Percentiles rank a stretch among this genome's conserved stretches.
These are phyloP conservation scores for Anabas testudineus DNA, from an alignment of 2,797 vertebrate genomes.

Conservation along the genomic window DNA sequence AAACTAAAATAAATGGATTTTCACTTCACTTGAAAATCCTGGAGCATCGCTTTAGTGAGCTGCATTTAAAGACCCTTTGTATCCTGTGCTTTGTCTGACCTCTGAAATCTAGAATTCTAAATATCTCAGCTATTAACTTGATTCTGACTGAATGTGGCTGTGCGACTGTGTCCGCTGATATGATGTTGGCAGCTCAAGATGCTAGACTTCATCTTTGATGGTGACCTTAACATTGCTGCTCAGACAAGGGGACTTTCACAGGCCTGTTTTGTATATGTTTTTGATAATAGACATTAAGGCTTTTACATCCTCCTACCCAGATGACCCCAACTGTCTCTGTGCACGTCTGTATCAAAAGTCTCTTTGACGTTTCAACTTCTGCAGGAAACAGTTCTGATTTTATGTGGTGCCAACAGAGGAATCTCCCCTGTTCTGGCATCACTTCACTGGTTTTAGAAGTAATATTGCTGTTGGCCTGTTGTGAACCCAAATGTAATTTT, in stretches of 20 bases:
- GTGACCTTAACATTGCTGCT: constrained; percentile 25
- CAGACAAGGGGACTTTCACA: not conserved
- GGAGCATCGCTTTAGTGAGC: constrained; percentile 13
- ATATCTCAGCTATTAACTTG: not conserved
- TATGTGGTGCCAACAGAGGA: constrained; percentile 9
- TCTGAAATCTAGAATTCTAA: not conserved
- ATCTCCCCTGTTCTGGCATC: not conserved
- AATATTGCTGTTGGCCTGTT: not conserved
- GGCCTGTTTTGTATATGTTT: constrained; percentile 19
- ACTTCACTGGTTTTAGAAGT: not conserved
- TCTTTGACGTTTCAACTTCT: constrained; percentile 9
- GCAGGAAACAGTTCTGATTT: constrained; percentile 11
- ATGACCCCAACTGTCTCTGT: constrained; percentile 11
- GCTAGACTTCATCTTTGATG: constrained; percentile 1
- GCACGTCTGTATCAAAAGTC: constrained; percentile 18
- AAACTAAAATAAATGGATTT: not conserved
- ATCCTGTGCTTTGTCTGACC: not conserved
- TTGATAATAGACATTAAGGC: not conserved
- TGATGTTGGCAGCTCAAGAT: not conserved
- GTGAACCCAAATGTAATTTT: not conserved
- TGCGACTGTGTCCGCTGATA: not conserved
- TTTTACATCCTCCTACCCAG: constrained; percentile 36
- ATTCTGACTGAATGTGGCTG: constrained; percentile 1
- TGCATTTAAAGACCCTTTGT: constrained; percentile 3
- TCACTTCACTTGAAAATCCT: not conserved